phyloP scores from a whole-genome alignment of 2,797 vertebrate species.

The Oryzias sinensis region DNA sequence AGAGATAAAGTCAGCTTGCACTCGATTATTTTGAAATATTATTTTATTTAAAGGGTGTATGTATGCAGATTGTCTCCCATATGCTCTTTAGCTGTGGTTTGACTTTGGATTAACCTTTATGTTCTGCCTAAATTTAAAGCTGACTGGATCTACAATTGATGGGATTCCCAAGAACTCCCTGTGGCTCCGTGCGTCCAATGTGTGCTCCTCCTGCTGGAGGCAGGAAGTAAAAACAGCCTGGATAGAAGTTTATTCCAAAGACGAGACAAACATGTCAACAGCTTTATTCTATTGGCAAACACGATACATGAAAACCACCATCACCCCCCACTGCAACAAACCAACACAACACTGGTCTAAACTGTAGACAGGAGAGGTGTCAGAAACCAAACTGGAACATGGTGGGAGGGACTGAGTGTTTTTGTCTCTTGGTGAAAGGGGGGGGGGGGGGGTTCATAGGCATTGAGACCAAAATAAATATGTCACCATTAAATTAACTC shows the following conservation, averaged over 20 bases:
- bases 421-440: constrained; percentile 15
- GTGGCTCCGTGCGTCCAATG: background rate
- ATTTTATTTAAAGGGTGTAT: no score
- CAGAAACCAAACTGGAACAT: constrained; percentile 14
- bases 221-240: background rate
- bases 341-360: constrained; percentile 49
- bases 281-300: constrained; percentile 77
- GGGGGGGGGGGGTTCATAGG: constrained; percentile 18
- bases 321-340: constrained; percentile 56
- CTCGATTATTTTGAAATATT: no score
- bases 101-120: no score
- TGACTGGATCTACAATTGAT: no score
- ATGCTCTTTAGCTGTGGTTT: no score
- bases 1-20: no score
- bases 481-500: constrained; percentile 48
- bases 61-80: no score
- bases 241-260: constrained; percentile 79
- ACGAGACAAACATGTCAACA: constrained; percentile 73
- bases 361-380: constrained; percentile 15
- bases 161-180: background rate
- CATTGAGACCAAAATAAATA: constrained; percentile 53
- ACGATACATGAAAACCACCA: constrained; percentile 72
- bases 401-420: background rate
- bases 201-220: background rate
- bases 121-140: no score